Evolutionary conservation across 2,888 invertebrate species (phyloP).

Genomic region (Heteromurus nitidus): DNA sequence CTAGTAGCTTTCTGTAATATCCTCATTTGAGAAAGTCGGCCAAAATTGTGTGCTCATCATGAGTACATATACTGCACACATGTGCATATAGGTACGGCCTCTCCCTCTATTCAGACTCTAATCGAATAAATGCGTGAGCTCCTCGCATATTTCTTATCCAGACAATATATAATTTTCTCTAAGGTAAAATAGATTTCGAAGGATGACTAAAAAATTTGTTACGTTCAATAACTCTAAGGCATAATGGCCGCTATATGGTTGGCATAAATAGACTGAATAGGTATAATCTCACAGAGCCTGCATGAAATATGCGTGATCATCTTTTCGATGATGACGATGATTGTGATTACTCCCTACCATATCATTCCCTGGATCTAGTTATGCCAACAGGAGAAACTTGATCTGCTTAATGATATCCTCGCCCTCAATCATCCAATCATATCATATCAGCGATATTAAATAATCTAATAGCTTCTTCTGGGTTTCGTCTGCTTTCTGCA

Average conservation of each 20-base stretch:
- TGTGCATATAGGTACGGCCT: too few species aligned
- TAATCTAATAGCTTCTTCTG: slow-evolving; percentile 44
- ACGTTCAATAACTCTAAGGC: not conserved
- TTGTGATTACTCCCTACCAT: not conserved
- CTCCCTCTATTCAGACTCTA: slow-evolving; percentile 20
- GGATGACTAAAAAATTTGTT: not conserved
- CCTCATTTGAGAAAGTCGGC: too few species aligned
- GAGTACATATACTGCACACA: too few species aligned
- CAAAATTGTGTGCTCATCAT: too few species aligned
- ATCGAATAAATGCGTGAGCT: slow-evolving; percentile 44
- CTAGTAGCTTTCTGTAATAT: too few species aligned
- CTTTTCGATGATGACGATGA: slow-evolving; percentile 2
- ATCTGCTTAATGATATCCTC: slow-evolving; percentile 45
- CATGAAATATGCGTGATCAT: slow-evolving; percentile 44
- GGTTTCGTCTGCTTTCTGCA: slow-evolving; percentile 5
- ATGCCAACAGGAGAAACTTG: slow-evolving; percentile 19
- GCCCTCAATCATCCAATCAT: slow-evolving; percentile 37
- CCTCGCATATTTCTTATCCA: slow-evolving; percentile 31
- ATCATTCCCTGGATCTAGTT: slow-evolving; percentile 28
- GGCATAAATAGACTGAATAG: not conserved
- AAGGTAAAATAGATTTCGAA: not conserved
- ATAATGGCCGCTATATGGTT: not conserved
- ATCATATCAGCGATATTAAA: slow-evolving; percentile 38
- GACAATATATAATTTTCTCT: slow-evolving; percentile 31
- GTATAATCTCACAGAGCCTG: not conserved